Evolutionary conservation across 1,140 invertebrate genomes (phyloP).

Genomic region (Drosophila lowei): DNA sequence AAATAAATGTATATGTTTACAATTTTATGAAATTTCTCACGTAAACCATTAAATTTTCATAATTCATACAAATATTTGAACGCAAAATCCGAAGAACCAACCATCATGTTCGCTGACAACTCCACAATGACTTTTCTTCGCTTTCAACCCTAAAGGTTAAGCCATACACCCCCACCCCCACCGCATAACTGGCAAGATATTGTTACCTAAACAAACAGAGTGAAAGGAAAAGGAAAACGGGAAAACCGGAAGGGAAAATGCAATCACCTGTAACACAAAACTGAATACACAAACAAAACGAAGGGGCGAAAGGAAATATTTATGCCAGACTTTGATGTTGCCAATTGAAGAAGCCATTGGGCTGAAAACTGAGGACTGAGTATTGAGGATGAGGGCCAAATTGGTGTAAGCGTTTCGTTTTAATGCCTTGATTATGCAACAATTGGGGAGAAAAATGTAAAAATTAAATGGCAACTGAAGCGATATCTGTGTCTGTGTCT

Average conservation of each 20-base stretch:
- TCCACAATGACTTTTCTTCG: constrained; percentile 5
- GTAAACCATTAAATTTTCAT: constrained; percentile 44
- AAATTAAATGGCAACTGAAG: constrained; percentile 58
- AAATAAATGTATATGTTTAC: too few species aligned
- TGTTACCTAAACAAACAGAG: constrained; percentile 71
- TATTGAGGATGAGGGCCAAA: constrained; percentile 17
- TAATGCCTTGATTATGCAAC: constrained; percentile 72
- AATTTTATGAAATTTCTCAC: constrained; percentile 20
- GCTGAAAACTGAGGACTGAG: too few species aligned
- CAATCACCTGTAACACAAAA: constrained; percentile 79
- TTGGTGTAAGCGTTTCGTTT: constrained; percentile 56
- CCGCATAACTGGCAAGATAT: constrained; percentile 51
- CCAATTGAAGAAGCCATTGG: constrained; percentile 49
- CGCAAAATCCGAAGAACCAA: constrained; percentile 3
- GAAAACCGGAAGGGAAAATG: constrained; percentile 53
- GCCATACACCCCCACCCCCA: neutral
- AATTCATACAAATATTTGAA: constrained; percentile 58
- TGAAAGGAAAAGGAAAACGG: constrained; percentile 5
- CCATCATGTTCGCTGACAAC: constrained; percentile 23
- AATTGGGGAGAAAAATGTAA: constrained; percentile 46
- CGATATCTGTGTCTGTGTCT: constrained; percentile 41
- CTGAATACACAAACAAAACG: constrained; percentile 76
- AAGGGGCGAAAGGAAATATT: constrained; percentile 54
- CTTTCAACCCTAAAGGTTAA: too few species aligned
- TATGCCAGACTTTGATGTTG: constrained; percentile 70